These are phyloP conservation scores for Colinus virginianus DNA, from an alignment of 2,113 vertebrate species.

Conservation along the genomic window DNA sequence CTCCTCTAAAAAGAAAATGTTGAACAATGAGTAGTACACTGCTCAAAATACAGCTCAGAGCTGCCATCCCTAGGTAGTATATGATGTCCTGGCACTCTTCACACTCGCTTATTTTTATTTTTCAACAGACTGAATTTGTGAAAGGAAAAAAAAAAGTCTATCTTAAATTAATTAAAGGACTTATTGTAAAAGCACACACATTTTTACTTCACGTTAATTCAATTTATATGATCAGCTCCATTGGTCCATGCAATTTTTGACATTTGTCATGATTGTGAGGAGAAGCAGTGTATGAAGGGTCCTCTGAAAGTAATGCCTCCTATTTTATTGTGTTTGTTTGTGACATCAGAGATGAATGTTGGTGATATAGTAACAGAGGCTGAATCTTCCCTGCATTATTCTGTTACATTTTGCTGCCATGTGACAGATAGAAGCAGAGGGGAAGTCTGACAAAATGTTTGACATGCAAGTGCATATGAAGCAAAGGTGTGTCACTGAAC, in stretches of 20 bases:
- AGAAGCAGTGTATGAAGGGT: background rate
- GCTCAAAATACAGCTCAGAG: conserved; percentile 53
- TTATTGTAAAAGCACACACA: background rate
- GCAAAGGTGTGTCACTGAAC: no score
- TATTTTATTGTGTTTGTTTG: no score
- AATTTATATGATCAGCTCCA: background rate
- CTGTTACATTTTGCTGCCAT: no score
- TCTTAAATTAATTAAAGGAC: background rate
- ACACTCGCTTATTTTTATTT: background rate
- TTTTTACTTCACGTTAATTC: background rate
- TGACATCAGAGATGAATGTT: no score
- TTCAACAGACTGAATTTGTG: background rate
- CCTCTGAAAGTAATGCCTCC: no score
- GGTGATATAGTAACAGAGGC: no score
- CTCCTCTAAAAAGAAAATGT: background rate
- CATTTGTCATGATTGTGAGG: background rate
- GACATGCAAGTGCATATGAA: no score
- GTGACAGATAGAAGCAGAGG: no score
- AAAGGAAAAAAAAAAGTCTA: background rate
- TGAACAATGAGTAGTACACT: conserved; percentile 1
- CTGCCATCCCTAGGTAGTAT: conserved; percentile 59
- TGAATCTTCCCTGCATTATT: no score
- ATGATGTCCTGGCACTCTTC: background rate
- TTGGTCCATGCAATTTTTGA: background rate
- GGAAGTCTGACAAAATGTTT: no score